phyloP scores from a whole-genome alignment of 2,113 vertebrate genomes.

The Mionectes macconnelli region DNA sequence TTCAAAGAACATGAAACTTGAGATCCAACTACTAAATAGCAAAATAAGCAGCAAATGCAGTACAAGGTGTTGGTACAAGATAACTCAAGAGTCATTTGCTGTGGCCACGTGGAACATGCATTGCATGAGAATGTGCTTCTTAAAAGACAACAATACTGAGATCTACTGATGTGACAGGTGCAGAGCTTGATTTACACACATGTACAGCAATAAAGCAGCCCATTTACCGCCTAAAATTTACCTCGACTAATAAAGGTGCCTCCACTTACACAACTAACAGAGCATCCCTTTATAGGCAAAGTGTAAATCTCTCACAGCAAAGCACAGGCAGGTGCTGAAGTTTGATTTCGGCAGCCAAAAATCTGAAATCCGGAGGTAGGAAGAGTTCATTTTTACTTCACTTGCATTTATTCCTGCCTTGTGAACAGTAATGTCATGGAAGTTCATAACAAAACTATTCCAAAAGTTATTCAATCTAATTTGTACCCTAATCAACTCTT shows the following conservation, averaged over 20 bases:
- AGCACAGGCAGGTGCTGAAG: background rate
- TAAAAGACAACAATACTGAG: background rate
- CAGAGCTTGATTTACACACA: background rate
- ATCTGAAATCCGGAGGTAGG: background rate
- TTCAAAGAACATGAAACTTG: background rate
- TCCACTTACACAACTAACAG: background rate
- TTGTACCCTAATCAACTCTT: background rate
- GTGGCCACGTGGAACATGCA: background rate
- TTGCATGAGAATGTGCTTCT: background rate
- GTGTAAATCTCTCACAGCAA: background rate
- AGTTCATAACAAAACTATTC: background rate
- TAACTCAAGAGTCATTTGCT: background rate
- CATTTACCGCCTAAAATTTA: background rate
- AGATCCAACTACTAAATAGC: background rate
- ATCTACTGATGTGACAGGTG: background rate
- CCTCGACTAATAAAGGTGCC: background rate
- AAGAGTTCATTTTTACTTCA: background rate
- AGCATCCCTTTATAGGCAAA: background rate
- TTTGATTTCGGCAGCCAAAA: background rate
- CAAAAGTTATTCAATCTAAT: background rate
- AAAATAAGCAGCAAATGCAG: background rate
- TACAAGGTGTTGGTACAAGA: accelerated
- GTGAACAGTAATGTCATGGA: background rate
- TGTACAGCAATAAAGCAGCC: background rate
- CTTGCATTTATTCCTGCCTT: background rate